phyloP scores from a whole-genome alignment of 2,888 invertebrate genomes.

The Craniophora ligustri region DNA sequence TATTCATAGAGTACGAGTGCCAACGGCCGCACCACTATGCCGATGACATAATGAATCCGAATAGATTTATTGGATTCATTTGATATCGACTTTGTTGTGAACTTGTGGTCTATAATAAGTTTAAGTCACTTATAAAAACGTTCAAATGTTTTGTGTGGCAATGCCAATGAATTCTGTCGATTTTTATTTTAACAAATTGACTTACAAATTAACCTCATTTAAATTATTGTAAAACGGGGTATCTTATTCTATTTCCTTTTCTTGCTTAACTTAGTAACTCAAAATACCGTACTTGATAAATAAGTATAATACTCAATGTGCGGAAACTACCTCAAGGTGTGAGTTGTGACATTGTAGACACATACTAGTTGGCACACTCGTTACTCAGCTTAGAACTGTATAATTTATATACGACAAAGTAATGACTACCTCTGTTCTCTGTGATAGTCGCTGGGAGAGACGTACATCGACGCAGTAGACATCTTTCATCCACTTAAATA shows the following conservation, averaged over 20 bases:
- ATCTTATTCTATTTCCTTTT: no score
- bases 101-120: slow-evolving; percentile 36
- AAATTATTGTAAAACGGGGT: no score
- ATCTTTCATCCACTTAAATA: no score
- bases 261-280: no score
- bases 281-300: no score
- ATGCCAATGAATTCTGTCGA: slow-evolving; percentile 19
- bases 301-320: no score
- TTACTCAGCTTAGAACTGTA: slow-evolving; percentile 14
- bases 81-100: slow-evolving; percentile 56
- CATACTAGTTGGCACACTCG: neutral
- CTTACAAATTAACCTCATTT: no score
- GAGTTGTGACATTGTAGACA: neutral
- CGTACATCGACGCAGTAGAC: no score
- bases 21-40: slow-evolving; percentile 73
- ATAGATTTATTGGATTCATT: slow-evolving; percentile 71
- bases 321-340: neutral
- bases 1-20: slow-evolving; percentile 75
- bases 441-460: no score
- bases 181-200: no score
- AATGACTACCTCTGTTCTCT: no score
- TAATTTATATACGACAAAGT: slow-evolving; percentile 8
- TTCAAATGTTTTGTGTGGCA: neutral
- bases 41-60: slow-evolving; percentile 80
- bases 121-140: slow-evolving; percentile 9